Conservation (phyloP, 2,797 vertebrate species). For the Malurus leucopterus region DNA sequence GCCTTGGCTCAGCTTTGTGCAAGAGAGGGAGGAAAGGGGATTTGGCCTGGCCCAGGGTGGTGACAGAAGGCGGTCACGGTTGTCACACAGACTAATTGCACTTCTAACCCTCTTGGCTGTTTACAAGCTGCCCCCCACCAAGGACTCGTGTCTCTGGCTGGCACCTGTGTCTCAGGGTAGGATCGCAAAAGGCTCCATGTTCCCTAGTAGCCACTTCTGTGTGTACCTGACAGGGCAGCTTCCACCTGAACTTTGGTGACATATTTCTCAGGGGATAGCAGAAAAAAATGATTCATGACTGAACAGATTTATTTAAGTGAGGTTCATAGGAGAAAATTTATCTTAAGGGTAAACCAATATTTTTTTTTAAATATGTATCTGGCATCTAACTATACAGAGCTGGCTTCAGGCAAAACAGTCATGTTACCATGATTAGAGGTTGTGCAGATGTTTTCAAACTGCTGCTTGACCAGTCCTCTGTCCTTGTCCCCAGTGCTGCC, state of each 20-base stretch:
- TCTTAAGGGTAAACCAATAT: neutral
- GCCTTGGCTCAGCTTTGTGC: neutral
- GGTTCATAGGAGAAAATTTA: neutral
- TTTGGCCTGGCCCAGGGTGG: neutral
- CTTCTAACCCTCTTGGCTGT: slow-evolving; percentile 17
- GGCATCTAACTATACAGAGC: neutral
- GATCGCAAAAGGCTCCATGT: neutral
- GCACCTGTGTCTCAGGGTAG: neutral
- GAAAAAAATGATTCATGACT: neutral
- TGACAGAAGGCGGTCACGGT: slow-evolving; percentile 27
- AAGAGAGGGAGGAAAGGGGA: slow-evolving; percentile 18
- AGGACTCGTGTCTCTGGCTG: neutral
- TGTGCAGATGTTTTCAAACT: neutral
- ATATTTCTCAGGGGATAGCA: neutral
- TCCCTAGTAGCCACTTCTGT: neutral
- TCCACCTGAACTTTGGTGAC: neutral
- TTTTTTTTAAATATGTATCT: neutral
- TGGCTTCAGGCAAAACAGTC: neutral
- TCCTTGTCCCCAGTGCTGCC: neutral
- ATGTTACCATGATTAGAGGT: neutral
- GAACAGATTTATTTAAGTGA: neutral
- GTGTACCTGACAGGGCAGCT: neutral
- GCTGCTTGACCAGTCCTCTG: neutral
- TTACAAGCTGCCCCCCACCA: neutral
- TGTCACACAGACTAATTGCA: slow-evolving; percentile 39